These are phyloP conservation scores for Villa cingulata DNA, from an alignment of 2,888 invertebrate species.

Conservation along the genomic window DNA sequence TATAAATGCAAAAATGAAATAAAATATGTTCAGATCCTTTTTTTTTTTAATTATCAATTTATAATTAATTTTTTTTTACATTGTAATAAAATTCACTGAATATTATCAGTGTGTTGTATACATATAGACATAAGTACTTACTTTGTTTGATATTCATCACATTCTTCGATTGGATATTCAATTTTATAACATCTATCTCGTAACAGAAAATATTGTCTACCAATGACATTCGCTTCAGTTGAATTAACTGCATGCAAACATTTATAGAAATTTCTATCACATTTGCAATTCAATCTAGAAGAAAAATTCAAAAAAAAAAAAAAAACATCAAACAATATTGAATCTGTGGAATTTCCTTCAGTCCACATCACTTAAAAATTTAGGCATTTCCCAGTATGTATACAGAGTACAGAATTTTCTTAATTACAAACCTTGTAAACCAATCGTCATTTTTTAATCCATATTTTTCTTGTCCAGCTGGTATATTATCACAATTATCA, in stretches of 20 bases:
- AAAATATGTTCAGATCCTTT: no score
- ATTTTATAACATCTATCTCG: constrained; percentile 15
- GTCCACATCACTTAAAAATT: neutral
- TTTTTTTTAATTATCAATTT: no score
- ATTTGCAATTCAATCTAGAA: constrained; percentile 15
- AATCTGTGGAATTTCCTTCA: no score
- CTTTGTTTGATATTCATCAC: constrained; percentile 12
- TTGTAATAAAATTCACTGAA: neutral
- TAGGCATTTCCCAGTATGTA: no score
- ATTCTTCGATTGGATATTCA: constrained; percentile 14
- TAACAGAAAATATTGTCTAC: constrained; percentile 16
- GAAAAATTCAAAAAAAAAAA: neutral
- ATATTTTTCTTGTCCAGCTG: constrained; percentile 19
- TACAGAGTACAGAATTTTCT: no score
- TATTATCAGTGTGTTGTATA: no score
- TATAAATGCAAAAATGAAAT: neutral
- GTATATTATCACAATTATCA: constrained; percentile 38
- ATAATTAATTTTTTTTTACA: neutral
- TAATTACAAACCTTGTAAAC: constrained; percentile 13
- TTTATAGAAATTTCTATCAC: constrained; percentile 15
- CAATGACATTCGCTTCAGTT: constrained; percentile 13
- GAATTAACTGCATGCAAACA: constrained; percentile 13
- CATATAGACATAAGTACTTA: no score
- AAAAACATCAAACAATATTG: no score
- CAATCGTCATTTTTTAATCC: constrained; percentile 15